Percentiles rank a stretch among this genome's conserved stretches.
Conservation (phyloP, 2,888 invertebrate species). For the Chymomyza procnemis region DNA sequence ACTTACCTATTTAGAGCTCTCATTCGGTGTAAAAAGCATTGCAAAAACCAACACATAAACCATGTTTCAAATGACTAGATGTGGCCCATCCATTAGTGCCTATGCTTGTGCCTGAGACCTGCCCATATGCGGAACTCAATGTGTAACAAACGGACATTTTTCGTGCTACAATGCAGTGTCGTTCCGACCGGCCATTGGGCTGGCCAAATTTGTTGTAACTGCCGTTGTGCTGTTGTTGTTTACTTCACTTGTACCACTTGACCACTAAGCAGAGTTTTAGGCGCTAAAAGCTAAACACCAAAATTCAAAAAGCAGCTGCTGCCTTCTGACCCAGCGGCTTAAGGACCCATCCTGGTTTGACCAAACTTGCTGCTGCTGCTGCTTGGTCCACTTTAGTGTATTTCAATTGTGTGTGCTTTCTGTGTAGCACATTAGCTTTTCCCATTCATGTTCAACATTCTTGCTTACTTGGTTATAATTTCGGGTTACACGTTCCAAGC, state of each 20-base stretch:
- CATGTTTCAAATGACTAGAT: slow-evolving; percentile 72
- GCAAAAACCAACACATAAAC: slow-evolving; percentile 61
- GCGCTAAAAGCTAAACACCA: slow-evolving; percentile 72
- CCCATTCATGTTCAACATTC: too few species aligned
- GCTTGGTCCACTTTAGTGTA: slow-evolving; percentile 44
- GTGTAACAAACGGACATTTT: slow-evolving; percentile 48
- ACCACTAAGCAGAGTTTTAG: slow-evolving; percentile 72
- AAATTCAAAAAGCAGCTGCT: slow-evolving; percentile 70
- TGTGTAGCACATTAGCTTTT: slow-evolving; percentile 9
- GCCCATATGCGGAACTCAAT: slow-evolving; percentile 16
- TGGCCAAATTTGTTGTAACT: slow-evolving; percentile 13
- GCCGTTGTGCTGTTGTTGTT: slow-evolving; percentile 44
- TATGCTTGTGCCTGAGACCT: slow-evolving; percentile 3
- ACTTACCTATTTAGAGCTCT: slow-evolving; percentile 13
- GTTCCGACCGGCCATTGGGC: slow-evolving; percentile 11
- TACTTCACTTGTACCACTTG: slow-evolving; percentile 73
- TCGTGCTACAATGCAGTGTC: slow-evolving; percentile 46
- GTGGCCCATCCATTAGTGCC: slow-evolving; percentile 62
- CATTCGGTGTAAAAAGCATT: slow-evolving; percentile 71
- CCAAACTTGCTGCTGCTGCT: neutral
- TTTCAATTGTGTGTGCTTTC: slow-evolving; percentile 13
- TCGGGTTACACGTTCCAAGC: too few species aligned
- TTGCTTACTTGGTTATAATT: too few species aligned
- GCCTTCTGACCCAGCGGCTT: neutral
- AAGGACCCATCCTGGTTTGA: neutral